Conservation (phyloP, 2,113 vertebrate species). For the Pleuronectes platessa region DNA sequence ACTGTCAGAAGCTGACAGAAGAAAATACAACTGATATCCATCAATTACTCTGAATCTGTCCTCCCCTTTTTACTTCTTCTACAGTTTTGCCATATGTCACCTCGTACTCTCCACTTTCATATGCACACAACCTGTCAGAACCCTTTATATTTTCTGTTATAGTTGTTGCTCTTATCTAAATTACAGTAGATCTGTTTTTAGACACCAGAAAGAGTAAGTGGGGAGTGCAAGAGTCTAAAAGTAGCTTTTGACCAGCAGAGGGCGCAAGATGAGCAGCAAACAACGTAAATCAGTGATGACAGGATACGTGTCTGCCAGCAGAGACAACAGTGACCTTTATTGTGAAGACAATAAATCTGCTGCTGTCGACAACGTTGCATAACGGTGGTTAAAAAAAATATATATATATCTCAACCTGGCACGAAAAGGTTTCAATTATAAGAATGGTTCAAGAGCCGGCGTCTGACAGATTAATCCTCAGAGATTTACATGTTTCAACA, state of each 20-base stretch:
- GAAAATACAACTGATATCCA: not conserved
- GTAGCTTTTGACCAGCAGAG: conserved; percentile 51
- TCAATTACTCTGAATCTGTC: not conserved
- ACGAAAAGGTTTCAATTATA: conserved; percentile 38
- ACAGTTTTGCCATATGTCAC: too few species aligned
- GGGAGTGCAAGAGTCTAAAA: not conserved
- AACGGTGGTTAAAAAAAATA: not conserved
- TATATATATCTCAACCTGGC: not conserved
- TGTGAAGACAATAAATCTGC: conserved; percentile 19
- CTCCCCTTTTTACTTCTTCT: not conserved
- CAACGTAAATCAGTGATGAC: not conserved
- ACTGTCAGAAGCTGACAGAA: not conserved
- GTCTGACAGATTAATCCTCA: conserved; percentile 36
- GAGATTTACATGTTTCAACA: not conserved
- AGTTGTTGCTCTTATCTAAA: not conserved
- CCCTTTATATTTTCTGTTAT: not conserved
- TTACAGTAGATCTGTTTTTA: not conserved
- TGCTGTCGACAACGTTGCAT: conserved; percentile 13
- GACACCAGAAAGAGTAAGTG: not conserved
- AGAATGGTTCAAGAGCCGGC: not conserved
- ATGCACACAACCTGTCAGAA: not conserved
- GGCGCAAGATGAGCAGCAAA: conserved; percentile 59
- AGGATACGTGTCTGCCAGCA: not conserved
- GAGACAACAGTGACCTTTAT: not conserved
- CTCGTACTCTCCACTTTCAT: not conserved